Percentiles rank a stretch among this genome's conserved stretches.
Evolutionary conservation across 2,797 vertebrate species (phyloP).

Genomic region (Echiichthys vipera): DNA sequence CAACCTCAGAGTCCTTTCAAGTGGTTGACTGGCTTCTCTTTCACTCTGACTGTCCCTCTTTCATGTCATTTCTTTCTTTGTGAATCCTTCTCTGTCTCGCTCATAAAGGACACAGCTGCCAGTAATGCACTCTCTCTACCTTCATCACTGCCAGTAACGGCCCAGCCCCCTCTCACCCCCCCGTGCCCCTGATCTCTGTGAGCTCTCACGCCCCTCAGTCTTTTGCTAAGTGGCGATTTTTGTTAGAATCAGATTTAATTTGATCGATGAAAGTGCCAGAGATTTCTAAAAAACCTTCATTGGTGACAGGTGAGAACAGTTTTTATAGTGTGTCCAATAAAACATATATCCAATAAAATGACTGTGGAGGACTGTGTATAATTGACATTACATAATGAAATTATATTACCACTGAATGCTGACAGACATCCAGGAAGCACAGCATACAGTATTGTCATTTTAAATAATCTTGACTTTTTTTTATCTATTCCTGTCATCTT

Average conservation of each 20-base stretch:
- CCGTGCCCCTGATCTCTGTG: conserved; percentile 42
- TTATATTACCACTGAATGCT: background rate
- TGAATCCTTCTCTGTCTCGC: conserved; percentile 85
- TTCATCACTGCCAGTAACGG: conserved; percentile 87
- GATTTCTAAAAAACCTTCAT: background rate
- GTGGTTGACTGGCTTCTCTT: conserved; percentile 85
- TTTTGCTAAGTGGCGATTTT: conserved; percentile 40
- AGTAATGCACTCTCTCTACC: conserved; percentile 83
- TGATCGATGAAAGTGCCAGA: conserved; percentile 10
- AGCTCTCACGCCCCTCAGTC: conserved; percentile 41
- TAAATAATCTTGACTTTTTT: background rate
- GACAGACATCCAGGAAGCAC: background rate
- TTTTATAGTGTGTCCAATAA: background rate
- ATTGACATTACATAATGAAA: background rate
- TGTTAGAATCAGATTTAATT: conserved; percentile 15
- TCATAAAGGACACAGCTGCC: conserved; percentile 87
- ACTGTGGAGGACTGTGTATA: background rate
- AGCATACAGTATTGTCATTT: background rate
- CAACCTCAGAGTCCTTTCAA: conserved; percentile 88
- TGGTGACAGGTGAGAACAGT: background rate
- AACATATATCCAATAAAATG: background rate
- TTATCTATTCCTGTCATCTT: conserved; percentile 36
- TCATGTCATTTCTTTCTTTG: conserved; percentile 81
- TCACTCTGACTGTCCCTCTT: conserved; percentile 86
- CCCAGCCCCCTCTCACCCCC: conserved; percentile 54